Conservation (phyloP, 2,113 vertebrate species). For the Perccottus glenii region DNA sequence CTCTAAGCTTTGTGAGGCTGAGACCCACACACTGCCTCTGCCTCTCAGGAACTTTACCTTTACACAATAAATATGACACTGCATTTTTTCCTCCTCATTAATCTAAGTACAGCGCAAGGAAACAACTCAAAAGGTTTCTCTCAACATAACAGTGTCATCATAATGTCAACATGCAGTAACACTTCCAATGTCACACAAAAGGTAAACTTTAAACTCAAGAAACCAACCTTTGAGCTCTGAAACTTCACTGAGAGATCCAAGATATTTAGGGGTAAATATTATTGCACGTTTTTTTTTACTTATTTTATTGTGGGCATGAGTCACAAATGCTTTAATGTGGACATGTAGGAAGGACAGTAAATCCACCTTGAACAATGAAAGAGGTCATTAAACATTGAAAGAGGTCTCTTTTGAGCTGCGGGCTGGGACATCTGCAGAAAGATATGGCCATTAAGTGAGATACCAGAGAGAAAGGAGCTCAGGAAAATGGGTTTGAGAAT, state of each 20-base stretch:
- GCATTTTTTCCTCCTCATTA: conserved; percentile 3
- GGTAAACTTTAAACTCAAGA: too few species aligned
- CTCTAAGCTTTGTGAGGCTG: not conserved
- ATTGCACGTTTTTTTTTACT: not conserved
- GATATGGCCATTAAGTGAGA: not conserved
- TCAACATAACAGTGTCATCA: not conserved
- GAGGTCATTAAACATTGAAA: not conserved
- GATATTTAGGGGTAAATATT: not conserved
- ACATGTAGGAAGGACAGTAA: not conserved
- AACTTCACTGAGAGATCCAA: too few species aligned
- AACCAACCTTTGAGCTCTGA: too few species aligned
- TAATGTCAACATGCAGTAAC: not conserved
- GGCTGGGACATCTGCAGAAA: not conserved
- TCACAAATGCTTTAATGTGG: not conserved
- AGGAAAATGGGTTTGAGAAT: not conserved
- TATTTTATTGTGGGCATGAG: not conserved
- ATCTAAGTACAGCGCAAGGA: not conserved
- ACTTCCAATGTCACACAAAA: too few species aligned
- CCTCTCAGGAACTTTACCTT: not conserved
- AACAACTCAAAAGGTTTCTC: not conserved
- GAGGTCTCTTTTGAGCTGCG: not conserved
- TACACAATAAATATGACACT: conserved; percentile 6
- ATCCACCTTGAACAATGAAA: not conserved
- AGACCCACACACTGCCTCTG: not conserved
- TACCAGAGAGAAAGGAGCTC: not conserved